Evolutionary conservation across 2,797 vertebrate genomes (phyloP), one percentile per base, ranked within the genome.

Genomic region (Labroides dimidiatus): DNA sequence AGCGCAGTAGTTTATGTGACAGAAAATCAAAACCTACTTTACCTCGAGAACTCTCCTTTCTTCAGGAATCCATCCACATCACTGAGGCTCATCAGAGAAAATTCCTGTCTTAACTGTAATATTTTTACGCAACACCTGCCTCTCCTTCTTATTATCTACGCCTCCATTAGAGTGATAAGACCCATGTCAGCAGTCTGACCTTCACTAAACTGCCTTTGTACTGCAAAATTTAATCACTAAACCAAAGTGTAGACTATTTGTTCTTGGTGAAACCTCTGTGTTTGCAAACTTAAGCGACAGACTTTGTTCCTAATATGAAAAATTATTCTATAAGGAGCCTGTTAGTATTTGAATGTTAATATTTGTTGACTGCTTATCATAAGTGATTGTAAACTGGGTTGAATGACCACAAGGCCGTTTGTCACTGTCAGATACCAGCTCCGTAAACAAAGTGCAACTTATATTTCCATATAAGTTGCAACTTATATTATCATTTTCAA

Each of bases 141-240:
- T 75, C 66, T 61, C 63, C 71, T 74, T 61, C 64, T 33, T 53
- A 88, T 80, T 89, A 91, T 92, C 88, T 88, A 47, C 17, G 21
- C 6, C 41, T 44, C 68, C 71, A 82, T 89, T 88, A 78, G 69
- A 75, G 83, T 89, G 90, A 94, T 93, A 92, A 84, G 85, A 39
- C 16, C 7, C 65, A 43, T 57, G 41, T 80, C 68, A 85, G 65
- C 57, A 44, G 51, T 56, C 8, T 64, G 48, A 33, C 44, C 42
- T 23, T 39, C 12, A 17, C 65, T 0, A 37, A 7, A 45, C n/a
- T 43, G 30, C 13, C 10, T 58, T 59, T 60, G 48, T 60, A 43
- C 69, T 39, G 43, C 1, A 48, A 69, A 57, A 63, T 67, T n/a
- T 8, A 57, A 15, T 48, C n/a, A 52, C 14, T 53, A 48, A 69